A percentile compares a stretch with the other conserved stretches of the same genome.
Evolutionary conservation across 1,140 invertebrate genomes (phyloP).

Genomic region (Protaetia brevitarsis): DNA sequence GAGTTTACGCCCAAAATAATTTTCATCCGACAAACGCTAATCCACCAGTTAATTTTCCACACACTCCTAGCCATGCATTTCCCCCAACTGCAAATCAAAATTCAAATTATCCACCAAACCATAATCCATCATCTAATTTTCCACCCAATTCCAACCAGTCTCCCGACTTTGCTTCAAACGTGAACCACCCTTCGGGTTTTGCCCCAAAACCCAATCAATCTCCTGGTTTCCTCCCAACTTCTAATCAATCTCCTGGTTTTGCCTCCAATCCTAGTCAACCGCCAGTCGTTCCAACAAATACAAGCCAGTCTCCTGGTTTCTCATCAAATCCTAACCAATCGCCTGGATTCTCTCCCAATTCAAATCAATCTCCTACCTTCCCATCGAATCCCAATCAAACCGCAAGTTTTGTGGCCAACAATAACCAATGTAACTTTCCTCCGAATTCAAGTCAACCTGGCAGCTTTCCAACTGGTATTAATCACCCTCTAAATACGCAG

Average conservation of each 20-base stretch:
- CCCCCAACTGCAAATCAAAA: constrained; percentile 20
- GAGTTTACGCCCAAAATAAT: neutral
- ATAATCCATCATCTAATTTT: neutral
- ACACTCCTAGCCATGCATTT: neutral
- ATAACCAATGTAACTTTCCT: neutral
- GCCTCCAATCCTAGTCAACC: neutral
- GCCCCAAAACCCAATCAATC: too few relatives aligned
- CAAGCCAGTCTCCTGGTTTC: too few relatives aligned
- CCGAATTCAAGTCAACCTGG: neutral
- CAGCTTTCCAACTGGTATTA: neutral
- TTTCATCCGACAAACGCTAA: constrained; percentile 16
- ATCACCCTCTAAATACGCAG: neutral
- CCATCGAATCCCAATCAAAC: constrained; percentile 21
- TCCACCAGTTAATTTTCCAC: neutral
- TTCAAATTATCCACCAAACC: neutral
- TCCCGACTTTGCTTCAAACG: too few relatives aligned
- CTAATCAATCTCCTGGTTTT: neutral
- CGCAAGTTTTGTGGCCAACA: neutral
- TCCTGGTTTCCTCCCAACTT: neutral
- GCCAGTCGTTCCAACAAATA: too few relatives aligned
- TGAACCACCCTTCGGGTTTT: too few relatives aligned
- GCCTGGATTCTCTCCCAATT: neutral
- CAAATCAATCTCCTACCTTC: constrained; percentile 8
- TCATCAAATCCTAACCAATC: too few relatives aligned
- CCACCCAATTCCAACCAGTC: neutral